These are phyloP conservation scores for Spodoptera picta DNA, from an alignment of 2,888 invertebrate species.

Conservation along the genomic window DNA sequence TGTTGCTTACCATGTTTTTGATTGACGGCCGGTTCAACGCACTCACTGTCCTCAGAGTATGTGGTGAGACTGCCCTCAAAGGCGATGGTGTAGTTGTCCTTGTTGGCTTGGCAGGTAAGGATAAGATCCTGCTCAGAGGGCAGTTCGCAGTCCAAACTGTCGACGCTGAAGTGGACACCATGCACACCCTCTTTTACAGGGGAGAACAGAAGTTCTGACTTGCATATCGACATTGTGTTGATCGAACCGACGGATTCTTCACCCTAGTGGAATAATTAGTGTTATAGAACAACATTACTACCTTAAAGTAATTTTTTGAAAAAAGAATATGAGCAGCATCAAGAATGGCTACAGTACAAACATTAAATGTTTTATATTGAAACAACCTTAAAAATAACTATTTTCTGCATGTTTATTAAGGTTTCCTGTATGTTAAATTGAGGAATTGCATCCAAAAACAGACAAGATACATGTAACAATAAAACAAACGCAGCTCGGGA, in stretches of 20 bases:
- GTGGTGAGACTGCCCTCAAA: conserved; percentile 96
- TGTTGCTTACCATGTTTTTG: conserved; percentile 82
- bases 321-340: no score
- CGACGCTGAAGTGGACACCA: conserved; percentile 95
- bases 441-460: conserved; percentile 2
- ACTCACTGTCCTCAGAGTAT: conserved; percentile 95
- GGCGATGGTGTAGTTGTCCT: conserved; percentile 98
- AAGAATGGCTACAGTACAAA: no score
- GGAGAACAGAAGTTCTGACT: conserved; percentile 96
- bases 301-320: no score
- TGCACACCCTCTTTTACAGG: conserved; percentile 94
- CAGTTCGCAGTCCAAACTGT: conserved; percentile 96
- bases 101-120: conserved; percentile 96
- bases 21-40: conserved; percentile 87
- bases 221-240: conserved; percentile 96
- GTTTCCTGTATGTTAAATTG: neutral
- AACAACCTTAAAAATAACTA: no score
- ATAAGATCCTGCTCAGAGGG: conserved; percentile 95
- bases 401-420: neutral
- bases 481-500: conserved; percentile 20
- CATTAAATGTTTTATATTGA: no score
- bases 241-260: conserved; percentile 93
- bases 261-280: conserved; percentile 80
- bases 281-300: no score
- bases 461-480: conserved; percentile 13